phyloP scores from a whole-genome alignment of 2,113 vertebrate genomes.

The Turnix velox region DNA sequence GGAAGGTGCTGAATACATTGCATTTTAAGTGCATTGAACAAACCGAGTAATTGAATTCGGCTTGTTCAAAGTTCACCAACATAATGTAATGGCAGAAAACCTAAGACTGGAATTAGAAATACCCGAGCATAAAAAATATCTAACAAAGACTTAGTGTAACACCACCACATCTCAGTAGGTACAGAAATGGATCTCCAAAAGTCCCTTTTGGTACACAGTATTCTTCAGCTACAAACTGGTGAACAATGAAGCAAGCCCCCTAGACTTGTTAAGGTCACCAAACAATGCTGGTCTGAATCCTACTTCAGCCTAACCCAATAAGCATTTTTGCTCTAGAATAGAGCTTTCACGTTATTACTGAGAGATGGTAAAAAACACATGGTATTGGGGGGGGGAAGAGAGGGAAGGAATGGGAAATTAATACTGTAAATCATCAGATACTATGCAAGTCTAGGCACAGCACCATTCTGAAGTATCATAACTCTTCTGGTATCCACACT shows the following conservation, averaged over 20 bases:
- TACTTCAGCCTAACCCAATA: not conserved
- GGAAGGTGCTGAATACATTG: not conserved
- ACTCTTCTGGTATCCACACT: not conserved
- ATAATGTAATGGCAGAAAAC: not conserved
- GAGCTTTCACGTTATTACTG: not conserved
- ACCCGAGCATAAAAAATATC: not conserved
- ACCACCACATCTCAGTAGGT: not conserved
- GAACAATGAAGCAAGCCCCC: not conserved
- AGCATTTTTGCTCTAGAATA: fast-evolving
- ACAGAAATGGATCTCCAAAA: not conserved
- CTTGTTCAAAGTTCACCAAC: not conserved
- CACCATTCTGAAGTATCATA: not conserved
- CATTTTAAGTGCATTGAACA: not conserved
- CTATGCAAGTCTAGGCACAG: not conserved
- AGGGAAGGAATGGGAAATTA: no score
- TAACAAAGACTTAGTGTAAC: not conserved
- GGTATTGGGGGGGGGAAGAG: fast-evolving
- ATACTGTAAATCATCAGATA: not conserved
- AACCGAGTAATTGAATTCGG: not conserved
- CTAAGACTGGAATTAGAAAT: not conserved
- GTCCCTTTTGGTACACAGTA: not conserved
- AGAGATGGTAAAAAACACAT: not conserved
- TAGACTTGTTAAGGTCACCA: not conserved
- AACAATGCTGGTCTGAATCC: not conserved
- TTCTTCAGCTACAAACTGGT: not conserved